Evolutionary conservation across 2,113 vertebrate species (phyloP).

Genomic region (Amphilophus citrinellus): DNA sequence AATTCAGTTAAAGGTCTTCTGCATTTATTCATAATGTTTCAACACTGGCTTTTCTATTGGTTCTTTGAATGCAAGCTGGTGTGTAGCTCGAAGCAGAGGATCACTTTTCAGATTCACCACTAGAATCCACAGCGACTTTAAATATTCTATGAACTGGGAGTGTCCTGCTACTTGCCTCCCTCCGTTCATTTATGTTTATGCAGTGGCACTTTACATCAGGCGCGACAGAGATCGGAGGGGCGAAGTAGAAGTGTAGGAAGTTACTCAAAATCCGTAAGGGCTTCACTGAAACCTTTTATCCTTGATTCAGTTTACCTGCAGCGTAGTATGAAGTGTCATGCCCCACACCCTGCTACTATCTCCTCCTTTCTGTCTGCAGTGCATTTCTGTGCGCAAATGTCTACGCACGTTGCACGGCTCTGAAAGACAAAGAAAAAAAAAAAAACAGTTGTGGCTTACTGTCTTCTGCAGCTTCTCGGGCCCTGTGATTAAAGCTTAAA

Average conservation of each 20-base stretch:
- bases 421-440: slow-evolving; percentile 58
- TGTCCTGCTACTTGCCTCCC: slow-evolving; percentile 47
- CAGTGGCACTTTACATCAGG: slow-evolving; percentile 39
- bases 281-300: not conserved
- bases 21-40: not conserved
- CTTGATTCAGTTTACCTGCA: slow-evolving; percentile 5
- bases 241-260: slow-evolving; percentile 9
- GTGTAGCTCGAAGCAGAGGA: slow-evolving; percentile 2
- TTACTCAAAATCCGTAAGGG: slow-evolving; percentile 3
- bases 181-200: slow-evolving; percentile 42
- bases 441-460: slow-evolving; percentile 33
- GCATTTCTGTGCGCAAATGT: slow-evolving; percentile 69
- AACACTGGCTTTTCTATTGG: not conserved
- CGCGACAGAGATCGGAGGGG: not conserved
- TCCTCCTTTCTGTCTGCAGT: slow-evolving; percentile 60
- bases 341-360: slow-evolving; percentile 40
- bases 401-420: slow-evolving; percentile 51
- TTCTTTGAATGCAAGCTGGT: not conserved
- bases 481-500: slow-evolving; percentile 8
- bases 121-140: slow-evolving; percentile 46
- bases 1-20: not conserved
- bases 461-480: slow-evolving; percentile 1
- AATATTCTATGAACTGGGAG: slow-evolving; percentile 71
- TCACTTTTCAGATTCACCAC: slow-evolving; percentile 38
- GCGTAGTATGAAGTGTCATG: slow-evolving; percentile 27